Evolutionary conservation across 2,113 vertebrate genomes (phyloP).

Genomic region (Willisornis vidua): DNA sequence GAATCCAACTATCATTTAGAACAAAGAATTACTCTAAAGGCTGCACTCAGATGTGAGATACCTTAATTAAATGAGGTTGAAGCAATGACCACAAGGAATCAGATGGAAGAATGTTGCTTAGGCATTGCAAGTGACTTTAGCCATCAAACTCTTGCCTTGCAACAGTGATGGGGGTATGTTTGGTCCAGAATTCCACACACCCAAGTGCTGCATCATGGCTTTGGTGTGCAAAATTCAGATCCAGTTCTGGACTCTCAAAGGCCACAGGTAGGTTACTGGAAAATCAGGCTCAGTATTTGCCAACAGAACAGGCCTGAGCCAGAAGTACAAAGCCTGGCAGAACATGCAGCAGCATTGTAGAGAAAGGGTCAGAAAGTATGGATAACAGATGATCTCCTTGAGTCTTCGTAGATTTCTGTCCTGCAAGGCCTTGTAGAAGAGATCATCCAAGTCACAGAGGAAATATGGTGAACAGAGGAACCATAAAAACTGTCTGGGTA

Average conservation of each 20-base stretch:
- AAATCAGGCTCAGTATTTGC: neutral
- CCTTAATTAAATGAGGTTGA: neutral
- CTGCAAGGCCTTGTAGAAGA: neutral
- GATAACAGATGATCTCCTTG: neutral
- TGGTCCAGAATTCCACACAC: neutral
- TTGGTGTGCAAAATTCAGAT: neutral
- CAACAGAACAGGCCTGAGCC: neutral
- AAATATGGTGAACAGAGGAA: neutral
- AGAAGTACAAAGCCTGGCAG: neutral
- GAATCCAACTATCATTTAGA: neutral
- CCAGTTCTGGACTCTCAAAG: neutral
- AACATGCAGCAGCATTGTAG: accelerated
- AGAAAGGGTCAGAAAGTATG: neutral
- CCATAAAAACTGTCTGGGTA: accelerated
- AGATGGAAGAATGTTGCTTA: neutral
- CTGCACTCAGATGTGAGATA: neutral
- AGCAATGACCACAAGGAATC: neutral
- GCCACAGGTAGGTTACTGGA: neutral
- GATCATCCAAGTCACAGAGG: neutral
- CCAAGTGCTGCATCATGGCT: neutral
- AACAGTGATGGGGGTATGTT: neutral
- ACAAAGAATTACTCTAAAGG: neutral
- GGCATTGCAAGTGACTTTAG: neutral
- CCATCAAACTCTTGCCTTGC: neutral
- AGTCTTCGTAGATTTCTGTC: neutral